phyloP scores from a whole-genome alignment of 92 coral and sea anemone genomes.

The Umimayanthus kanabou region DNA sequence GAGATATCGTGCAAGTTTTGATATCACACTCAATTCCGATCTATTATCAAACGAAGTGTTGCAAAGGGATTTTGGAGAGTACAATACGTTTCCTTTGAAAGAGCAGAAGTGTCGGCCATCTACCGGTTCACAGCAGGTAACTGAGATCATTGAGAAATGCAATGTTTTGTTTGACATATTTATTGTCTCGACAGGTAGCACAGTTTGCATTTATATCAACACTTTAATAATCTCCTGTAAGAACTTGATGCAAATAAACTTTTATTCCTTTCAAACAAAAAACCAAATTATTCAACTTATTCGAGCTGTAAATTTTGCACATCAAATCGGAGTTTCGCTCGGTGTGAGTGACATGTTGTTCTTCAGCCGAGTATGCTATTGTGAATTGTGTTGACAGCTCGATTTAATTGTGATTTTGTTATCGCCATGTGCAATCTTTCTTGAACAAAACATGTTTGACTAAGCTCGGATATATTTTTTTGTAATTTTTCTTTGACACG shows the following conservation, averaged over 20 bases:
- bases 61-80: background rate
- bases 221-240: background rate
- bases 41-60: background rate
- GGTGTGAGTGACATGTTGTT: background rate
- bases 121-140: background rate
- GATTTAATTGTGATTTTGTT: no score
- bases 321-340: slow-evolving; percentile 1
- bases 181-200: no score
- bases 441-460: no score
- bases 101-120: background rate
- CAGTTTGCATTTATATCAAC: background rate
- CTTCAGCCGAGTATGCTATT: no score
- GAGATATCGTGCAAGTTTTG: no score
- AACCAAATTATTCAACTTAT: background rate
- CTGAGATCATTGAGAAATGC: no score
- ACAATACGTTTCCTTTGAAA: background rate
- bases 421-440: no score
- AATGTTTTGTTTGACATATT: no score
- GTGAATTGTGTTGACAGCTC: no score
- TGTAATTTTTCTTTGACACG: no score
- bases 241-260: background rate
- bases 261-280: background rate
- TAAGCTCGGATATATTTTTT: no score
- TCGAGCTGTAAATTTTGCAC: background rate
- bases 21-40: background rate